Conservation (phyloP, 2,113 vertebrate genomes). For the Lagopus muta region DNA sequence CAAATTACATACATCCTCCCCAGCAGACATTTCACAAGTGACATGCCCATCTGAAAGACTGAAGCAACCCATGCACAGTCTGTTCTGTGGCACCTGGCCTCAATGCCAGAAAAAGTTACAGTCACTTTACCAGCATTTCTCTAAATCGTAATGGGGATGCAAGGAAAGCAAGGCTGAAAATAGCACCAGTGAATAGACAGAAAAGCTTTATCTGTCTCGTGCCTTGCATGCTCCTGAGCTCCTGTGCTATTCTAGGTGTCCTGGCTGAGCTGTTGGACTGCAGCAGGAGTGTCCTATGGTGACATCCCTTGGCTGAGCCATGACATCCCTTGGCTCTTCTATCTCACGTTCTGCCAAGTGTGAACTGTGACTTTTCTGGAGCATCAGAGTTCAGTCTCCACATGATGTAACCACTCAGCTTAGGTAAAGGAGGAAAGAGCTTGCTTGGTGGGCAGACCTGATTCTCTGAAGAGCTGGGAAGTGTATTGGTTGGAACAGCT, state of each 20-base stretch:
- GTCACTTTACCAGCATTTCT: neutral
- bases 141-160: neutral
- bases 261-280: neutral
- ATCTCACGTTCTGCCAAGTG: neutral
- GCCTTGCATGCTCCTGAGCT: neutral
- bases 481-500: neutral
- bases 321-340: neutral
- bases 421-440: neutral
- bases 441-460: constrained; percentile 1
- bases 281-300: neutral
- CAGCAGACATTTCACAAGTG: neutral
- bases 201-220: neutral
- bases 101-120: neutral
- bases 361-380: neutral
- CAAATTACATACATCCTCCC: neutral
- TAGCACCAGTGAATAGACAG: neutral
- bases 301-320: neutral
- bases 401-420: neutral
- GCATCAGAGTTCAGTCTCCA: neutral
- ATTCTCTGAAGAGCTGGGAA: neutral
- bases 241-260: constrained; percentile 17
- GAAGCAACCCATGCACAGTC: neutral
- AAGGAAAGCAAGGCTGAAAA: neutral
- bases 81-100: neutral
- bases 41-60: neutral